A percentile compares a stretch with the other conserved stretches of the same genome.
Conservation (phyloP, 2,797 vertebrate species). For the Ibycter americanus region DNA sequence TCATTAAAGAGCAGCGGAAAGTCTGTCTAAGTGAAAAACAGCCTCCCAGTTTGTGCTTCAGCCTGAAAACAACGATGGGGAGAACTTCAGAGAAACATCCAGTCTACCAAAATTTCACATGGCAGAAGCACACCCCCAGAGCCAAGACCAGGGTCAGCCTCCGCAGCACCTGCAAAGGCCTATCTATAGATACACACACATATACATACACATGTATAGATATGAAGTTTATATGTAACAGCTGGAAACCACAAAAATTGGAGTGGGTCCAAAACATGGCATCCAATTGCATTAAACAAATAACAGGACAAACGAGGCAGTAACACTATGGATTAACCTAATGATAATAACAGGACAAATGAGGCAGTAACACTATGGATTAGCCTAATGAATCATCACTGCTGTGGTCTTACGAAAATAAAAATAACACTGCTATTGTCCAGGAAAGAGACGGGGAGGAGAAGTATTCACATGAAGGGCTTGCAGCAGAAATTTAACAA, state of each 20-base stretch:
- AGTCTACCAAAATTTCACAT: accelerated
- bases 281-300: background rate
- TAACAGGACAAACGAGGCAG: background rate
- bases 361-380: accelerated
- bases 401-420: background rate
- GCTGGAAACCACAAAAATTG: background rate
- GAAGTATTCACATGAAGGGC: accelerated
- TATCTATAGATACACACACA: accelerated
- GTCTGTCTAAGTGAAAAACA: background rate
- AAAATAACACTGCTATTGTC: background rate
- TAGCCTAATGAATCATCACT: background rate
- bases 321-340: accelerated
- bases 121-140: background rate
- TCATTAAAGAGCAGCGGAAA: background rate
- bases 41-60: background rate
- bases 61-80: background rate
- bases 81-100: background rate
- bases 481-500: background rate
- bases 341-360: background rate
- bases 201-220: accelerated
- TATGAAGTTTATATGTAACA: background rate
- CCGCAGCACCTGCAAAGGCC: background rate
- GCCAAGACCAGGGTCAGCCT: background rate
- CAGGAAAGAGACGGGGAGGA: background rate
- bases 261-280: background rate